Conservation (phyloP, 2,113 vertebrate species). For the Oncorhynchus clarkii region DNA sequence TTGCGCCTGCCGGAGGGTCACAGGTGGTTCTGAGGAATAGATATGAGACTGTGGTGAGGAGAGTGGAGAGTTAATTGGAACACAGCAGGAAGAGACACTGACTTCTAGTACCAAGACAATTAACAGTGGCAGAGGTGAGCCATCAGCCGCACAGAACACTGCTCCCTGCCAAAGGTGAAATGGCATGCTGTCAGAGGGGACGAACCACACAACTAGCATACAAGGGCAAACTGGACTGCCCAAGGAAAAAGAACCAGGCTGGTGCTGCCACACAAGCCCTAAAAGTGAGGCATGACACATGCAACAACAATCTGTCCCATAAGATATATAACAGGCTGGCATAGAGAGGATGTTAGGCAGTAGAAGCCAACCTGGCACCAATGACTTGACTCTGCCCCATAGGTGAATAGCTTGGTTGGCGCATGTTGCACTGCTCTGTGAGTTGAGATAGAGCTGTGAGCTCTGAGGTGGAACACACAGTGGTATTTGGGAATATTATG, state of each 20-base stretch:
- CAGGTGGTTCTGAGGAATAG: no score
- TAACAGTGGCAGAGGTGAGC: not conserved
- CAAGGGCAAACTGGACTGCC: conserved; percentile 21
- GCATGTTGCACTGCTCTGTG: not conserved
- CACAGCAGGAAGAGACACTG: no score
- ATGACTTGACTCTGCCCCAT: not conserved
- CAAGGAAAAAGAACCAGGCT: conserved; percentile 3
- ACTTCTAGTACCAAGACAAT: not conserved
- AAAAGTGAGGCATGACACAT: not conserved
- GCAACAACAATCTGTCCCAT: no score
- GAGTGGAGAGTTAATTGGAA: no score
- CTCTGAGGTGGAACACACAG: no score
- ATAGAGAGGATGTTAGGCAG: no score
- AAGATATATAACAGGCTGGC: no score
- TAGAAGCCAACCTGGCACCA: not conserved
- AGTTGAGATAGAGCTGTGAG: no score
- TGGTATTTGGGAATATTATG: no score
- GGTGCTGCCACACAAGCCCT: not conserved
- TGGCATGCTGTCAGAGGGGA: not conserved
- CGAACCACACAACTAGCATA: conserved; percentile 12
- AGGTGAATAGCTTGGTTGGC: not conserved
- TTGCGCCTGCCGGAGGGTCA: no score
- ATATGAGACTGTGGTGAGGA: no score
- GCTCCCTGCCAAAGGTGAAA: conserved; percentile 6
- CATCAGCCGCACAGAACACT: not conserved